Conservation (phyloP, 2,797 vertebrate species). For the Ataeniobius toweri region DNA sequence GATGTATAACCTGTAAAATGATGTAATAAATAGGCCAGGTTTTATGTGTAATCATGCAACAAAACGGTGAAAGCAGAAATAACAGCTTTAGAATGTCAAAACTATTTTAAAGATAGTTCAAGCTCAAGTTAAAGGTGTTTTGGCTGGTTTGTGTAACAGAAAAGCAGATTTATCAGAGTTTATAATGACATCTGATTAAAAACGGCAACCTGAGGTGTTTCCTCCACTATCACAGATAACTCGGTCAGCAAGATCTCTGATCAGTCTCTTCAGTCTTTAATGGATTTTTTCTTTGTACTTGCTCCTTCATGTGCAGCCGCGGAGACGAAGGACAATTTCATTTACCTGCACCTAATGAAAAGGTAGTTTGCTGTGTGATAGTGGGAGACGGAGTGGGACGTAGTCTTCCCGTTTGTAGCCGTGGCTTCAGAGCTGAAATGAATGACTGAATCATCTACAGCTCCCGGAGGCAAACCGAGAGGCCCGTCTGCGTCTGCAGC, state of each 20-base stretch:
- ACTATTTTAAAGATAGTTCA: no score
- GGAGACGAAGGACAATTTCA: slow-evolving; percentile 60
- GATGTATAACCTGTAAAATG: no score
- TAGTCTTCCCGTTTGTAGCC: slow-evolving; percentile 30
- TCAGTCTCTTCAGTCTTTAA: slow-evolving; percentile 28
- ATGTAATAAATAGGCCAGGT: no score
- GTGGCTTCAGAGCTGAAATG: slow-evolving; percentile 24
- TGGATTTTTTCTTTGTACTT: slow-evolving; percentile 52
- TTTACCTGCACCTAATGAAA: slow-evolving; percentile 75
- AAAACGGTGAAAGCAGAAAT: no score
- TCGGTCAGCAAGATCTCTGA: slow-evolving; percentile 10
- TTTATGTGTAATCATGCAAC: no score
- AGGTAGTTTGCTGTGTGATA: slow-evolving; percentile 59
- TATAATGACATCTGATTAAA: slow-evolving; percentile 5
- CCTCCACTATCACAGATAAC: slow-evolving; percentile 12
- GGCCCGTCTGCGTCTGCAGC: not conserved
- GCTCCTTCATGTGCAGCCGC: slow-evolving; percentile 26
- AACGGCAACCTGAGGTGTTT: slow-evolving; percentile 15
- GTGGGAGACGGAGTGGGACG: slow-evolving; percentile 49
- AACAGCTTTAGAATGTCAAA: no score
- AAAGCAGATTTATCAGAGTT: not conserved
- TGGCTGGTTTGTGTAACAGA: not conserved
- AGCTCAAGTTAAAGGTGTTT: not conserved
- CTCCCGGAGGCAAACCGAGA: slow-evolving; percentile 11
- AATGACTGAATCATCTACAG: slow-evolving; percentile 31